Percentiles rank a stretch among this genome's conserved stretches.
phyloP scores from a whole-genome alignment of 2,888 invertebrate genomes.

The Helicoverpa assulta region DNA sequence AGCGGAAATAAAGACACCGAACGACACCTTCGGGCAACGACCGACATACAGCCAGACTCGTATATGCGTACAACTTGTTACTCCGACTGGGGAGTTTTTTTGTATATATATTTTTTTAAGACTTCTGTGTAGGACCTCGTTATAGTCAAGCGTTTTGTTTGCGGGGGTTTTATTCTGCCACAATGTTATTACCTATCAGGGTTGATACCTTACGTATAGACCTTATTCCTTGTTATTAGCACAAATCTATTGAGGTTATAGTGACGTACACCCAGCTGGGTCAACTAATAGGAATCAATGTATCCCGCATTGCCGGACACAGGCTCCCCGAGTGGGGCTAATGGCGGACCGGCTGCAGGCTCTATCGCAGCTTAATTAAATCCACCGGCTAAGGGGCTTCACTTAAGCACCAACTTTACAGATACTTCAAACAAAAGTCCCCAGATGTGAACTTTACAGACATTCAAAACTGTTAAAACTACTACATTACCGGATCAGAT shows the following conservation, averaged over 20 bases:
- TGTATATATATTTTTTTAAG: slow-evolving; percentile 23
- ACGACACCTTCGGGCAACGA: slow-evolving; percentile 64
- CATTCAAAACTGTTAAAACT: slow-evolving; percentile 1
- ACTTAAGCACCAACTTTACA: slow-evolving; percentile 1
- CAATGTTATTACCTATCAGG: neutral
- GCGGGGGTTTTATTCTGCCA: neutral
- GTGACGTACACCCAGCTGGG: no score
- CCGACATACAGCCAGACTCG: slow-evolving; percentile 42
- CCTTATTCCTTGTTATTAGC: no score
- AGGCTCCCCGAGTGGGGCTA: neutral
- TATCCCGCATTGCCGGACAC: neutral
- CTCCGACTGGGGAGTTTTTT: slow-evolving; percentile 13
- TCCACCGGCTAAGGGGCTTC: slow-evolving; percentile 22
- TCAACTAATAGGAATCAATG: neutral
- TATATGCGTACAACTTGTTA: slow-evolving; percentile 45
- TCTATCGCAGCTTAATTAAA: slow-evolving; percentile 24
- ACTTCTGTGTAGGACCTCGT: neutral
- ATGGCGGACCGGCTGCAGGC: neutral
- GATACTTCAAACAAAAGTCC: slow-evolving; percentile 9
- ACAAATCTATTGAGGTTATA: no score
- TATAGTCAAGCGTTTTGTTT: neutral
- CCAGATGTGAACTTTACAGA: slow-evolving; percentile 5
- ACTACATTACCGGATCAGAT: neutral
- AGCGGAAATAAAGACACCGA: slow-evolving; percentile 64
- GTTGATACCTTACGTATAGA: no score